Conservation (phyloP, 2,888 invertebrate species). For the Troglohyphantes excavatus region DNA sequence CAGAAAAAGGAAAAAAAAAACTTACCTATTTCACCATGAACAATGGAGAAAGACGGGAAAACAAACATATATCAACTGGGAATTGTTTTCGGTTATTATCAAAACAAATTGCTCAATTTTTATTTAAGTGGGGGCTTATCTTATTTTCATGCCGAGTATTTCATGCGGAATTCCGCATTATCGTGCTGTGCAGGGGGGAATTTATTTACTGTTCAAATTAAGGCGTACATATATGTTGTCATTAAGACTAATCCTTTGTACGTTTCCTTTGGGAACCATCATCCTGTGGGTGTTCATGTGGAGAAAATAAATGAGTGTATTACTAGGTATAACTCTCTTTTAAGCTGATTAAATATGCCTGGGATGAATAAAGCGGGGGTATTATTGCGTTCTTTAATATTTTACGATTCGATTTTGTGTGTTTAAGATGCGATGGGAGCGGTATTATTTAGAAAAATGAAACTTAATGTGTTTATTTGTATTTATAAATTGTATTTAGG, state of each 20-base stretch:
- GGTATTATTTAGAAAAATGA: not conserved
- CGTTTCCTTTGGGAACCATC: not conserved
- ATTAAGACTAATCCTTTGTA: slow-evolving; percentile 21
- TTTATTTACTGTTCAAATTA: not conserved
- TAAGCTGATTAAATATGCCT: slow-evolving; percentile 30
- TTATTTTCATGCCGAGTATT: not conserved
- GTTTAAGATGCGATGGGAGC: not conserved
- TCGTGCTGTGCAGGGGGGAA: not conserved
- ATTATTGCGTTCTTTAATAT: not conserved
- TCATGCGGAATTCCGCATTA: not conserved
- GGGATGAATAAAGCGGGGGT: not conserved
- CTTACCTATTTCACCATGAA: not conserved
- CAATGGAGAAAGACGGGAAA: not conserved
- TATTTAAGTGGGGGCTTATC: not conserved
- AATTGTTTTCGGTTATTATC: slow-evolving; percentile 16
- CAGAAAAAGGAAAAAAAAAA: too few relatives aligned
- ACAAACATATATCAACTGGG: slow-evolving; percentile 2
- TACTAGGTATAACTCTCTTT: not conserved
- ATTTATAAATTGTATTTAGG: not conserved
- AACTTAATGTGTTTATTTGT: not conserved
- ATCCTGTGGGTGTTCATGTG: not conserved
- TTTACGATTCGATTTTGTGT: not conserved
- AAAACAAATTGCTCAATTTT: slow-evolving; percentile 47
- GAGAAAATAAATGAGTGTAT: slow-evolving; percentile 7
- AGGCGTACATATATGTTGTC: not conserved